Percentiles rank a stretch among this genome's conserved stretches.
Conservation (phyloP, 2,113 vertebrate species). For the Cottus gobio region DNA sequence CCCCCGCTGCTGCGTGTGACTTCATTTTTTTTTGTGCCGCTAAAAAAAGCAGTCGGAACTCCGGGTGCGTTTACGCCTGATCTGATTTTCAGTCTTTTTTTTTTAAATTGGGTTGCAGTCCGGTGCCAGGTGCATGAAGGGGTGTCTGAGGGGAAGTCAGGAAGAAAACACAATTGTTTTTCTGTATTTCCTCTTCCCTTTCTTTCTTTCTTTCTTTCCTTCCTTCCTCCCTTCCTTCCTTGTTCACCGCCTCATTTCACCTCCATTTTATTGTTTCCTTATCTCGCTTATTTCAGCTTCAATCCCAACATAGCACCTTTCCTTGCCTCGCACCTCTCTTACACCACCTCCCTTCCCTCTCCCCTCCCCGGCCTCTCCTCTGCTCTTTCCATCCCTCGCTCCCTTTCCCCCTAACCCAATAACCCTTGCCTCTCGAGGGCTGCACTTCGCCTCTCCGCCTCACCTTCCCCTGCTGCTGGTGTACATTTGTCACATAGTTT, state of each 20-base stretch:
- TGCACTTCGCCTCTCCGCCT: slow-evolving; percentile 17
- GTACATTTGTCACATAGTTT: not conserved
- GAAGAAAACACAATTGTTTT: not conserved
- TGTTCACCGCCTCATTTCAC: not conserved
- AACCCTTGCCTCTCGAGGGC: slow-evolving; percentile 55
- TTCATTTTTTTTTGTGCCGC: slow-evolving; percentile 33
- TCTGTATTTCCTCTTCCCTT: not conserved
- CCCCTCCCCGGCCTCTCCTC: slow-evolving; percentile 25
- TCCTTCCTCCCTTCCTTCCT: not conserved
- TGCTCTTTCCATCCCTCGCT: slow-evolving; percentile 26
- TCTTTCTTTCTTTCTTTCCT: not conserved
- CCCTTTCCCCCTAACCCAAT: slow-evolving; percentile 54
- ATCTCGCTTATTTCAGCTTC: slow-evolving; percentile 60
- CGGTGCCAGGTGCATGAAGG: not conserved
- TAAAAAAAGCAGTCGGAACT: slow-evolving; percentile 38
- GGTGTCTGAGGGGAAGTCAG: not conserved
- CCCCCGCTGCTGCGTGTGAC: slow-evolving; percentile 44
- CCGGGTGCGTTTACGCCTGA: slow-evolving; percentile 55
- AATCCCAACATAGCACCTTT: slow-evolving; percentile 61
- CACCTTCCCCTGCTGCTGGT: too few species aligned
- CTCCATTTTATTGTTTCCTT: slow-evolving; percentile 50
- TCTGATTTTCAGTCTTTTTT: slow-evolving; percentile 36
- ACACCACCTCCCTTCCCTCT: slow-evolving; percentile 59
- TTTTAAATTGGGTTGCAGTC: slow-evolving; percentile 38
- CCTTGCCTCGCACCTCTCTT: slow-evolving; percentile 59